Evolutionary conservation across 2,797 vertebrate species (phyloP).

Genomic region (Chanos chanos): DNA sequence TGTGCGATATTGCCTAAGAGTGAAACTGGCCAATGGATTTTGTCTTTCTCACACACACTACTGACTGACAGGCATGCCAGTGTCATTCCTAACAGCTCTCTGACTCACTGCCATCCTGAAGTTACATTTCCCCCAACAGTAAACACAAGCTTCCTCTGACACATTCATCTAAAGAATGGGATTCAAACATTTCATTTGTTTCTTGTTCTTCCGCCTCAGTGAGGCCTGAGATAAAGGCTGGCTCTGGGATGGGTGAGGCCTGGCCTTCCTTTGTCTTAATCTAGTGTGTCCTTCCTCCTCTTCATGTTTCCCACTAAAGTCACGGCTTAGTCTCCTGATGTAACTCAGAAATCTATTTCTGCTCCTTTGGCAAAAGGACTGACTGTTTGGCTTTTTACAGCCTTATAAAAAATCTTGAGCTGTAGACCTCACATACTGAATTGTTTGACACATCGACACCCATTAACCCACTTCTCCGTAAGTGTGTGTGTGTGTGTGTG

Average conservation of each 20-base stretch:
- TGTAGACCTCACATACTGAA: conserved; percentile 23
- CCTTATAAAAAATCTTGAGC: conserved; percentile 24
- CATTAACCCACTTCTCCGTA: conserved; percentile 18
- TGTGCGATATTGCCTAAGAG: too few species aligned
- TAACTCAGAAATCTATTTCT: conserved; percentile 3
- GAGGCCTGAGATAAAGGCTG: conserved; percentile 2
- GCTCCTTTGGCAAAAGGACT: conserved; percentile 14
- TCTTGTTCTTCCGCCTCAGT: conserved; percentile 2
- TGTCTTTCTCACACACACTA: too few species aligned
- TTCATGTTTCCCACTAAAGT: not conserved
- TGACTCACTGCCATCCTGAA: conserved; percentile 5
- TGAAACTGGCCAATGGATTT: too few species aligned
- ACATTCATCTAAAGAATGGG: conserved; percentile 15
- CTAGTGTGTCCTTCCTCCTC: not conserved
- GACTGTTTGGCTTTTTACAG: conserved; percentile 1
- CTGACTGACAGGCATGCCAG: too few species aligned
- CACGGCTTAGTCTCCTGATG: not conserved
- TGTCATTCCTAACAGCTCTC: not conserved
- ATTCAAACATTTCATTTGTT: not conserved
- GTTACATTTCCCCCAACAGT: conserved; percentile 28
- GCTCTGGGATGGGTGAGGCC: not conserved
- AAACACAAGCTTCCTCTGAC: conserved; percentile 36
- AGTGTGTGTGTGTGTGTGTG: not conserved
- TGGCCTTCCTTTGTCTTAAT: not conserved
- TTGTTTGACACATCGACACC: conserved; percentile 19